These are phyloP conservation scores for Parasteatoda tepidariorum DNA, from an alignment of 1,140 invertebrate species.

Conservation along the genomic window DNA sequence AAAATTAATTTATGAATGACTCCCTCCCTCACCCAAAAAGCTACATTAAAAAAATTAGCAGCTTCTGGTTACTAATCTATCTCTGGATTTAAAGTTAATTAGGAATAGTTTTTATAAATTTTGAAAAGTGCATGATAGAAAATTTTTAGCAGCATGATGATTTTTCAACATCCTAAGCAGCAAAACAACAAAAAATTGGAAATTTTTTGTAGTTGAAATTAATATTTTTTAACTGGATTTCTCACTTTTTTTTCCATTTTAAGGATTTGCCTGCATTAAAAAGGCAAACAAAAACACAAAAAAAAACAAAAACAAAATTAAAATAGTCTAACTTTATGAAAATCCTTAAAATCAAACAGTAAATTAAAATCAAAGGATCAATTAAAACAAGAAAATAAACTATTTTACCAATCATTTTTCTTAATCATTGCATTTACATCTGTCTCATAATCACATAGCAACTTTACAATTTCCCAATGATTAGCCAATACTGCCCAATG, in stretches of 20 bases:
- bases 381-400: background rate
- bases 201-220: too few species aligned
- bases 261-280: background rate
- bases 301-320: background rate
- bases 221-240: background rate
- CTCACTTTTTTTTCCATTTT: background rate
- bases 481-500: constrained; percentile 70
- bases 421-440: constrained; percentile 70
- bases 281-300: background rate
- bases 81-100: too few species aligned
- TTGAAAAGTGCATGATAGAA: too few species aligned
- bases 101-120: too few species aligned
- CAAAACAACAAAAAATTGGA: too few species aligned
- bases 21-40: too few species aligned
- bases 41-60: too few species aligned
- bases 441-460: constrained; percentile 68
- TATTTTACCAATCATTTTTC: constrained; percentile 68
- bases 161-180: too few species aligned
- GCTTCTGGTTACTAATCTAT: too few species aligned
- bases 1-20: too few species aligned
- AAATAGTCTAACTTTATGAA: background rate
- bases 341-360: background rate
- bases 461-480: constrained; percentile 68
- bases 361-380: background rate
- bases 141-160: too few species aligned